Base-by-base conservation (phyloP, 2,797 vertebrate genomes). In the Xenopus petersii region DNA sequence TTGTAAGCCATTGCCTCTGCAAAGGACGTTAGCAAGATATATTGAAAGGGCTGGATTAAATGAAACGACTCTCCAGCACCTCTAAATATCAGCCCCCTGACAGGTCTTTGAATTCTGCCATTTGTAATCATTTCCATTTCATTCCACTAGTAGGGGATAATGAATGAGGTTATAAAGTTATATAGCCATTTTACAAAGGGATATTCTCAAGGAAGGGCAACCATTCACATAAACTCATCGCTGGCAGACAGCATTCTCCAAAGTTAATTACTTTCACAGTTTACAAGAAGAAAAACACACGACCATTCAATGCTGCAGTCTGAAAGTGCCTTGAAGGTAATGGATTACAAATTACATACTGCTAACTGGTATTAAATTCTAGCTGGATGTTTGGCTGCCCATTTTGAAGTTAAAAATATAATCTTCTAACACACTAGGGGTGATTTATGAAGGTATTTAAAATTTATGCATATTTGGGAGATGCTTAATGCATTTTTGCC, bases 91-190 rank as follows among this genome's bases (percentile, higher is more conserved):
- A 82, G 1, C 3, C 56, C 55, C 76, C 83, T 82, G 81, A 79
- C 78, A 82, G 65, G 70, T 83, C 80, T 83, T 77, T 63, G 30
- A 80, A 81, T 85, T 83, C 80, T 81, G 84, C 70, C 80, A 75
- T 80, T 79, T 81, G 65, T 73, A 82, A 68, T 83, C 81, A 84
- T 81, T 84, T 84, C 82, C 73, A 81, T 67, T 76, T 77, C 70
- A 87, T 82, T 80, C 82, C 84, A 75, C 79, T 75, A 86, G 75
- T 79, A 80, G 75, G 79, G 82, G 72, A 82, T 80, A 83, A 84
- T 85, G 80, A 80, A 83, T 84, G 84, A 81, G 47, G 70, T 80
- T 85, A 75, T 79, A 83, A 86, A 79, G 76, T 71, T 80, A 81
- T 51, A 70, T 67, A 73, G 80, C 24, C 54, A 58, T 13, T 80